Conservation (phyloP, 2,888 invertebrate genomes). For the Apamea anceps region DNA sequence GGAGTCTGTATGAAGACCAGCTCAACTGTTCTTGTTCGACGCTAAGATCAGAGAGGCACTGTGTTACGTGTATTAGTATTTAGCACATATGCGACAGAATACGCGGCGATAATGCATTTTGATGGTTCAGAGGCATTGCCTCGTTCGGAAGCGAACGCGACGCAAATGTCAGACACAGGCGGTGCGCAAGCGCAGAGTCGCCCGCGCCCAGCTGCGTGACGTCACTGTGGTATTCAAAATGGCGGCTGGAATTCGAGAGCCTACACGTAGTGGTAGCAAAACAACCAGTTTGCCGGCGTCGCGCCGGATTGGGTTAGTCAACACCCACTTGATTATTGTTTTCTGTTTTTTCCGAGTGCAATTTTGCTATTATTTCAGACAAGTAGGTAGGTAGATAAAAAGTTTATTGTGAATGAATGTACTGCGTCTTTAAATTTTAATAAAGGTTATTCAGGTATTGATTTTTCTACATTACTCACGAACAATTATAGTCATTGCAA, state of each 20-base stretch:
- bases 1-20: conserved; percentile 70
- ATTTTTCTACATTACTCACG: neutral
- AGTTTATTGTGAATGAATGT: conserved; percentile 2
- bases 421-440: neutral
- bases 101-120: conserved; percentile 87
- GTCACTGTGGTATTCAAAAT: conserved; percentile 89
- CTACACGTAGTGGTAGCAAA: conserved; percentile 81
- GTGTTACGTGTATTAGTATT: conserved; percentile 78
- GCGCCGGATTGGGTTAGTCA: conserved; percentile 42
- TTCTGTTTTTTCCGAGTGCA: conserved; percentile 42
- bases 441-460: neutral
- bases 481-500: neutral
- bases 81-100: conserved; percentile 82
- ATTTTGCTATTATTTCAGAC: conserved; percentile 33
- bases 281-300: conserved; percentile 59
- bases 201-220: conserved; percentile 88
- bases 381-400: conserved; percentile 6
- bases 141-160: conserved; percentile 85
- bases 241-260: conserved; percentile 89
- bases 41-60: conserved; percentile 87
- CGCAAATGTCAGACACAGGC: conserved; percentile 81
- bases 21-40: conserved; percentile 86
- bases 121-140: conserved; percentile 84
- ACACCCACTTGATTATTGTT: conserved; percentile 54
- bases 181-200: conserved; percentile 83